phyloP scores from a whole-genome alignment of 1,140 invertebrate species.

The Hyles euphorbiae region DNA sequence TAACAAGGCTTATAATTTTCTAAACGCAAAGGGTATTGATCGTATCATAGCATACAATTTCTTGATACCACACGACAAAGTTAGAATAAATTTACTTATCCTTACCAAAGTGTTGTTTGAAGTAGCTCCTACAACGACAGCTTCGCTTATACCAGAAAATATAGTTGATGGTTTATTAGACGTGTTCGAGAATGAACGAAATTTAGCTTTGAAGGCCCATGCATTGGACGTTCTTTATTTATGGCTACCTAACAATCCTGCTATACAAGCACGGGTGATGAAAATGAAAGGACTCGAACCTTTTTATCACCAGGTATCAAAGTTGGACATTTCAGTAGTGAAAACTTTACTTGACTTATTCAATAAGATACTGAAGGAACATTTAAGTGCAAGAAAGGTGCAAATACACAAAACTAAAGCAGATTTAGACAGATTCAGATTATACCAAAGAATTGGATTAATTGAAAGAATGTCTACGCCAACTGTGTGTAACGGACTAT shows the following conservation, averaged over 20 bases:
- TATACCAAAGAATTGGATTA: constrained; percentile 51
- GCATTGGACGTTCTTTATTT: constrained; percentile 41
- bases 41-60: constrained; percentile 34
- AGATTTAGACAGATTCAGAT: constrained; percentile 27
- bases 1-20: constrained; percentile 37
- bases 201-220: constrained; percentile 41
- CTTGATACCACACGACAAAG: constrained; percentile 17
- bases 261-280: constrained; percentile 51
- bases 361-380: constrained; percentile 53
- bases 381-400: constrained; percentile 33
- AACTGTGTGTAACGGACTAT: constrained; percentile 42
- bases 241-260: constrained; percentile 54
- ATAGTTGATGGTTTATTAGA: constrained; percentile 50
- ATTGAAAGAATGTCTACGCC: constrained; percentile 47
- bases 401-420: constrained; percentile 23
- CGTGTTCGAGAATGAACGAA: constrained; percentile 49
- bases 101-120: constrained; percentile 40
- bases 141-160: constrained; percentile 30
- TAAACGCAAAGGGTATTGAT: constrained; percentile 42
- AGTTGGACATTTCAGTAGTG: constrained; percentile 36
- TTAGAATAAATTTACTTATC: constrained; percentile 31
- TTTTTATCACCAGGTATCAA: constrained; percentile 51
- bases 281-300: constrained; percentile 51
- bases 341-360: constrained; percentile 44
- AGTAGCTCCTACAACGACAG: constrained; percentile 35